Percentiles rank a stretch among this genome's conserved stretches.
Conservation (phyloP, 2,888 invertebrate species). For the Pandemis cinnamomeana region DNA sequence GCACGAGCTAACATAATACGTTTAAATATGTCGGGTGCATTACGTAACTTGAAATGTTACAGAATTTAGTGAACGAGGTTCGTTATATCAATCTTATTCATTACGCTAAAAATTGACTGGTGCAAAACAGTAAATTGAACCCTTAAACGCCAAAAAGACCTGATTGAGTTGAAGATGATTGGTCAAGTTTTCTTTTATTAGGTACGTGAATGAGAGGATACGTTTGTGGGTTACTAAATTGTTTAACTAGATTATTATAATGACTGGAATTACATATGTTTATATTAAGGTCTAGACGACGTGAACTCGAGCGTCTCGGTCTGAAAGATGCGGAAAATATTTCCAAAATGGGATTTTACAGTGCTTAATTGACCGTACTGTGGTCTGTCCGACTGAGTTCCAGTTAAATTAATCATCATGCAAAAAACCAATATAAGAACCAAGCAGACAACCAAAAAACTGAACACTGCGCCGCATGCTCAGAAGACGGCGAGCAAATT, state of each 20-base stretch:
- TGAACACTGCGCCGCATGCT: neutral
- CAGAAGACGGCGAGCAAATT: neutral
- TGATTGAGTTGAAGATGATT: too few species aligned
- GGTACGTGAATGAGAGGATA: neutral
- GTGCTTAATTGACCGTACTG: neutral
- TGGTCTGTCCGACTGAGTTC: neutral
- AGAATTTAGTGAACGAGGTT: slow-evolving; percentile 6
- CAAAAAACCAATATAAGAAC: neutral
- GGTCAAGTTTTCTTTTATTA: neutral
- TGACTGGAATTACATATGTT: neutral
- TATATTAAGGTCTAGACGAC: neutral
- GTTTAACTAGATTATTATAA: too few species aligned
- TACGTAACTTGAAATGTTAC: slow-evolving; percentile 9
- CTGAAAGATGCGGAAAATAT: neutral
- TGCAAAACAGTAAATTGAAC: too few species aligned
- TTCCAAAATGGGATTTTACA: neutral
- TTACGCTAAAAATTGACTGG: too few species aligned
- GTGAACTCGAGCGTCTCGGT: neutral
- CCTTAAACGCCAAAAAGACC: too few species aligned
- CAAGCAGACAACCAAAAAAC: neutral
- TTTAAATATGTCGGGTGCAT: slow-evolving; percentile 9
- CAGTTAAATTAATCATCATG: neutral
- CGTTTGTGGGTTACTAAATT: neutral
- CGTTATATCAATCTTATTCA: neutral
- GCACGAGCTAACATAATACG: neutral